These are phyloP conservation scores for Plutella xylostella DNA, from an alignment of 2,888 invertebrate species.

Conservation along the genomic window DNA sequence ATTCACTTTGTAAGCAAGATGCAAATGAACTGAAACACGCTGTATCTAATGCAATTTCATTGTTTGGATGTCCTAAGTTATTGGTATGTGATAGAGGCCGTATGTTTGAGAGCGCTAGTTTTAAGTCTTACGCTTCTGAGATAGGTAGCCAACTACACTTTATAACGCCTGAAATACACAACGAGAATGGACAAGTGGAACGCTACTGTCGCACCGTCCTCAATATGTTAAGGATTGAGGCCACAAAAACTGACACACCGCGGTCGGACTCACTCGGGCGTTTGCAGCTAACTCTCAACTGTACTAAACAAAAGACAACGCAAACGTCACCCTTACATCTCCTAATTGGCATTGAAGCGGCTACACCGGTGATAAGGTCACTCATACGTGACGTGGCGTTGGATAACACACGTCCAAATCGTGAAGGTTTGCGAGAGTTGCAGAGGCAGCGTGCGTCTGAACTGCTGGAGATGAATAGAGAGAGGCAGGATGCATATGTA, in stretches of 20 bases:
- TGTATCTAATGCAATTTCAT: background rate
- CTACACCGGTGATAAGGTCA: background rate
- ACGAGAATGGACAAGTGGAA: conserved; percentile 1
- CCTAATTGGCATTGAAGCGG: background rate
- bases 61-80: conserved; percentile 6
- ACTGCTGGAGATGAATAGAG: background rate
- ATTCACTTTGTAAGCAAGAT: background rate
- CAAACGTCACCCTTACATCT: background rate
- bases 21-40: background rate
- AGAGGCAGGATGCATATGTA: background rate
- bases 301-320: conserved; percentile 1
- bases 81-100: conserved; percentile 8
- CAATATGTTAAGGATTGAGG: conserved; percentile 6
- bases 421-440: background rate
- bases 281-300: conserved; percentile 7
- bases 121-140: background rate
- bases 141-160: background rate
- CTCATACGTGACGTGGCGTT: background rate
- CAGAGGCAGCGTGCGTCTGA: background rate
- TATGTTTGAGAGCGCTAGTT: conserved; percentile 3
- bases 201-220: conserved; percentile 5
- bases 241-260: background rate
- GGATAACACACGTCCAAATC: background rate
- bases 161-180: conserved; percentile 2
- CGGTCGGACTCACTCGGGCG: conserved; percentile 9